Percentiles rank a stretch among this genome's conserved stretches.
phyloP scores from a whole-genome alignment of 2,888 invertebrate genomes.

The Idaea straminata region DNA sequence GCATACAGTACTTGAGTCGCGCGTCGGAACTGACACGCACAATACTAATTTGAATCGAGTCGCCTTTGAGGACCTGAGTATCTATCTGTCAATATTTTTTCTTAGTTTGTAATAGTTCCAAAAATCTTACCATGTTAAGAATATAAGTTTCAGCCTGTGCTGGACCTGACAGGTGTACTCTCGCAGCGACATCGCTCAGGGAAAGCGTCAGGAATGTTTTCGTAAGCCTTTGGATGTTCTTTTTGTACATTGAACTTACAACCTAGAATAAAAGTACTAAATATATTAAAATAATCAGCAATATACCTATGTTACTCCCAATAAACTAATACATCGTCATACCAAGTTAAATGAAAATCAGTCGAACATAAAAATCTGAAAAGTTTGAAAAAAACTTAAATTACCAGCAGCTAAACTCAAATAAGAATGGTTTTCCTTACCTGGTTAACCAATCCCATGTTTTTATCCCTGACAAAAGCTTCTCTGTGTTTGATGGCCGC shows the following conservation, averaged over 20 bases:
- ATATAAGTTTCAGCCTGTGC: conserved; percentile 96
- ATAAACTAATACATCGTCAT: no score
- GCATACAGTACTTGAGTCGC: no score
- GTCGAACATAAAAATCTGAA: no score
- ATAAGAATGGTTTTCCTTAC: conserved; percentile 41
- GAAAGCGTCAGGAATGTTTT: conserved; percentile 96
- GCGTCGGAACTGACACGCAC: no score
- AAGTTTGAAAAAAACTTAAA: no score
- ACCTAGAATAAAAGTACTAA: conserved; percentile 79
- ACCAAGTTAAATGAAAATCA: no score
- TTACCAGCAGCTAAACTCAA: background rate
- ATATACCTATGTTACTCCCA: background rate
- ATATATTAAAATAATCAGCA: background rate
- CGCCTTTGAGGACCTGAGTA: no score
- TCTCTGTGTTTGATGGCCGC: conserved; percentile 91
- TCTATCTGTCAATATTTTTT: no score
- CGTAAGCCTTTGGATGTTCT: conserved; percentile 97
- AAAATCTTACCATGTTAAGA: conserved; percentile 90
- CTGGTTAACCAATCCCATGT: conserved; percentile 89
- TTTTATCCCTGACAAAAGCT: conserved; percentile 87
- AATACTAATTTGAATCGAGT: no score
- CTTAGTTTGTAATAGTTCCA: background rate
- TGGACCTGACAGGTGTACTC: conserved; percentile 92
- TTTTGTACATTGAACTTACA: conserved; percentile 93
- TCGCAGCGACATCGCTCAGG: conserved; percentile 91